A percentile compares a stretch with the other conserved stretches of the same genome.
Conservation (phyloP, 2,797 vertebrate species). For the Gymnocypris eckloni region DNA sequence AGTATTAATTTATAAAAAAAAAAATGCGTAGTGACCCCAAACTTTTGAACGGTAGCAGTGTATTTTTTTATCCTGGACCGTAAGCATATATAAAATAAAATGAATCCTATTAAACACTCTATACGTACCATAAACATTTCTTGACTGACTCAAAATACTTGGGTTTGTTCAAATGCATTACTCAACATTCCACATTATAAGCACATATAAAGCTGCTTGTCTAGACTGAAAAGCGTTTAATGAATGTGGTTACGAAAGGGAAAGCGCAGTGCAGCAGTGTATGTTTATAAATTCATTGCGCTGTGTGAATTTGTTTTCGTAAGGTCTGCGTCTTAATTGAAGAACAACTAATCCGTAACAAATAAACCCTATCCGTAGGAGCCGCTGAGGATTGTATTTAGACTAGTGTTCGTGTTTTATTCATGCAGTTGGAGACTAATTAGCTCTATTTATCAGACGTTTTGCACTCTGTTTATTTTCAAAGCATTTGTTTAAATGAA, state of each 20-base stretch:
- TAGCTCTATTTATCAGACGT: constrained; percentile 58
- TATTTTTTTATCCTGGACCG: not conserved
- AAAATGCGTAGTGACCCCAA: not conserved
- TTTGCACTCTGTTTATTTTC: constrained; percentile 55
- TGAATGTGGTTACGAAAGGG: constrained; percentile 33
- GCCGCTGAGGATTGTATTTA: constrained; percentile 56
- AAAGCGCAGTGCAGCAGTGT: not conserved
- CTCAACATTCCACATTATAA: not conserved
- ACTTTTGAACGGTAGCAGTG: not conserved
- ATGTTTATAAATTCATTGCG: constrained; percentile 22
- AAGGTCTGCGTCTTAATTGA: constrained; percentile 41
- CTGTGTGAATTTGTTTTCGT: constrained; percentile 50
- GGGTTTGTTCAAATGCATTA: constrained; percentile 4
- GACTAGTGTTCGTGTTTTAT: constrained; percentile 43
- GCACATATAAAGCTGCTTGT: constrained; percentile 32
- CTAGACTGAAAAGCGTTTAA: constrained; percentile 42
- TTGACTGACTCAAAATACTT: not conserved
- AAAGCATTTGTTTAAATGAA: constrained; percentile 58
- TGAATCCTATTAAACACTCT: not conserved
- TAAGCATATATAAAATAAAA: not conserved
- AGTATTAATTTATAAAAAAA: not conserved
- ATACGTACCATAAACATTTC: not conserved
- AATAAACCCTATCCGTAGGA: constrained; percentile 45
- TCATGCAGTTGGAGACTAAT: constrained; percentile 50
- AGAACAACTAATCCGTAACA: constrained; percentile 49